Evolutionary conservation across 2,797 vertebrate genomes (phyloP), one percentile per base, ranked within the genome.

Genomic region (Argya squamiceps): DNA sequence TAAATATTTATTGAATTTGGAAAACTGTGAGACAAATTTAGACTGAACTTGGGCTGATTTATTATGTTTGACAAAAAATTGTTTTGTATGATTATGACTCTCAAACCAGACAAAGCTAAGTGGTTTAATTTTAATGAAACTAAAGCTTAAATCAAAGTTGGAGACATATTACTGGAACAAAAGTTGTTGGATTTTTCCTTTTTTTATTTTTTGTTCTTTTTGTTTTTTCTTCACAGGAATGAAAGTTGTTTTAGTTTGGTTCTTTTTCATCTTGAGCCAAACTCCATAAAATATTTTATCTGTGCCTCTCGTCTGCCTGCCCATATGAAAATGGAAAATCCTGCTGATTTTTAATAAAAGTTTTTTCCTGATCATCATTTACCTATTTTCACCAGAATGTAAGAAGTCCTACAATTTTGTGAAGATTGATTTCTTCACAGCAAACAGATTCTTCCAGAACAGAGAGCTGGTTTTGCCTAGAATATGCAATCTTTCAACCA

Each of bases 21-120:
- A 93, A 92, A 96, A 91, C 88, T 70, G 65, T 92, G 92, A 88
- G 91, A 84, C 73, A 96, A 97, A 96, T 96, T 94, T 94, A 92
- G 52, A 63, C 44, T 73, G 82, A 90, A 77, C 79, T 86, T 84
- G 29, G 29, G 12, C 15, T 76, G 63, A 92, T 93, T 94, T 95
- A 95, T 94, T 96, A 47, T 96, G 65, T 84, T 95, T 96, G 96
- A 95, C 95, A 88, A 96, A 93, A 92, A 43, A 3, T 9, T 62
- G 41, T 91, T 96, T 81, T n/a, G 8, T 70, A 88, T 55, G 74
- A 84, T 91, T 84, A 84, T 92, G 84, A 93, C 44, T 90, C 59
- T 92, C 60, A 92, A 94, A 93, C 50, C 80, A 97, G 95, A 95
- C 89, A 93, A 91, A 93, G 74, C 41, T 65, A 91, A 92, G 63